phyloP scores from a whole-genome alignment of 2,113 vertebrate species.

The Pavo muticus region DNA sequence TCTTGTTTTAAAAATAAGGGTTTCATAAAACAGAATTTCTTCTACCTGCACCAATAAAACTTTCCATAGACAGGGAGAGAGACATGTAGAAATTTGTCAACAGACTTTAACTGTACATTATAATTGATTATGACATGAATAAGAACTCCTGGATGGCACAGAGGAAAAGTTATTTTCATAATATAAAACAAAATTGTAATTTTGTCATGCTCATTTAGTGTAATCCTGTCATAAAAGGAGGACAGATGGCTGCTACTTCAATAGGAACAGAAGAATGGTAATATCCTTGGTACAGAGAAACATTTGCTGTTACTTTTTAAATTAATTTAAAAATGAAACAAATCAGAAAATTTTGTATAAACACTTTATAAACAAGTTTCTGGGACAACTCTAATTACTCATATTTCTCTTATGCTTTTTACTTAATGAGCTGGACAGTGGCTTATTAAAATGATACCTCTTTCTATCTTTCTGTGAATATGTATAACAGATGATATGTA shows the following conservation, averaged over 20 bases:
- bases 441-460: not conserved
- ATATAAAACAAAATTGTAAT: not conserved
- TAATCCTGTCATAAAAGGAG: not conserved
- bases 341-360: not conserved
- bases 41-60: not conserved
- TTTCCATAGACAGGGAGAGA: not conserved
- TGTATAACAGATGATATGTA: not conserved
- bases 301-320: not conserved
- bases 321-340: too few species aligned
- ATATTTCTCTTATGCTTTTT: not conserved
- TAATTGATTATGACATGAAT: not conserved
- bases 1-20: not conserved
- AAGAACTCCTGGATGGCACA: not conserved
- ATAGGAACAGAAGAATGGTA: not conserved
- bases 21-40: not conserved
- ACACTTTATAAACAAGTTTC: not conserved
- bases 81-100: not conserved
- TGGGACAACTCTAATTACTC: not conserved
- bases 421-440: not conserved
- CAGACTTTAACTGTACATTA: not conserved
- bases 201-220: not conserved
- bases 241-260: not conserved
- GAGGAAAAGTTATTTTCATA: slow-evolving; percentile 11
- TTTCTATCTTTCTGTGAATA: not conserved
- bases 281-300: not conserved